Percentiles rank a stretch among this genome's conserved stretches.
Evolutionary conservation across 2,113 vertebrate genomes (phyloP).

Genomic region (Pteruthius melanotis): DNA sequence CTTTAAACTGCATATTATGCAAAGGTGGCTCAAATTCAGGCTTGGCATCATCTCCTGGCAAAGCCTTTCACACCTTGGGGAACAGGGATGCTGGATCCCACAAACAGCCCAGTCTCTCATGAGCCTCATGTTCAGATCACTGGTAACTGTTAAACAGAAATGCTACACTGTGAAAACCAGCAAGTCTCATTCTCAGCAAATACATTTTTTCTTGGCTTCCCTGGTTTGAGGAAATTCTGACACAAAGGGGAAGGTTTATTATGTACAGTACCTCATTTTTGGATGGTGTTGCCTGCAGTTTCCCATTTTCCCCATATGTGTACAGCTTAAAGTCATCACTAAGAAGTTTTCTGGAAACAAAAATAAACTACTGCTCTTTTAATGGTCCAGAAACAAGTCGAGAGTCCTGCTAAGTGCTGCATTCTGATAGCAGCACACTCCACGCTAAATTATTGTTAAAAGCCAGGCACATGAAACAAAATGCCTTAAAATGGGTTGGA

Average conservation of each 20-base stretch:
- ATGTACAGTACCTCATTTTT: constrained; percentile 30
- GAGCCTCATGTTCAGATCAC: neutral
- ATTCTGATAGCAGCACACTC: neutral
- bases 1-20: neutral
- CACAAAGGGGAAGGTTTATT: neutral
- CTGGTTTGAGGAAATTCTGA: neutral
- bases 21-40: neutral
- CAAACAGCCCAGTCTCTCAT: neutral
- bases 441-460: neutral
- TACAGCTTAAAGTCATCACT: constrained; percentile 58
- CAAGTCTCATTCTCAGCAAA: neutral
- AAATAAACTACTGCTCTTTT: constrained; percentile 11
- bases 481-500: neutral
- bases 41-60: neutral
- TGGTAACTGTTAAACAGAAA: neutral
- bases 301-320: constrained; percentile 52
- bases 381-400: neutral
- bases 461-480: neutral
- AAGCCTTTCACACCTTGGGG: neutral
- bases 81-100: neutral
- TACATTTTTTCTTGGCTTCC: neutral
- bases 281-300: constrained; percentile 23
- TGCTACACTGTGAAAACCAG: neutral
- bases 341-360: constrained; percentile 63
- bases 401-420: neutral